Conservation (phyloP, 2,888 invertebrate species). For the Steinernema carpocapsae region DNA sequence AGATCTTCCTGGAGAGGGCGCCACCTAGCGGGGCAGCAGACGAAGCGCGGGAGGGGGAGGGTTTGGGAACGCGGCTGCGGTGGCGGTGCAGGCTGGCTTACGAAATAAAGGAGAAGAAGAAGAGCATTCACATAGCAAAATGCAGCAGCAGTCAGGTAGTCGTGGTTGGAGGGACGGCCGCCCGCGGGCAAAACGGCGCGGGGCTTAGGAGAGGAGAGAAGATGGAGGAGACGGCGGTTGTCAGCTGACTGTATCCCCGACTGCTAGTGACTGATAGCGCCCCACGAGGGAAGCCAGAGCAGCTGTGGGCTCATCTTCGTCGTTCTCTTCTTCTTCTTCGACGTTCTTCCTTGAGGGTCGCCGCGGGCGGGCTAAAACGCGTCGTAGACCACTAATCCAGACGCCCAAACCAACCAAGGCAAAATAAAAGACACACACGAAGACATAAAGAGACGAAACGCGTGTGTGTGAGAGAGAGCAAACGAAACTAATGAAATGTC, state of each 20-base stretch:
- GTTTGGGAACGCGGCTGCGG: background rate
- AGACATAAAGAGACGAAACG: background rate
- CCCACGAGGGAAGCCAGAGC: background rate
- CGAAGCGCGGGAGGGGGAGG: background rate
- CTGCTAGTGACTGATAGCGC: constrained; percentile 29
- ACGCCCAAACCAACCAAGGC: constrained; percentile 1
- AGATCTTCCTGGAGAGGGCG: too few relatives aligned
- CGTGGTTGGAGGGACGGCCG: background rate
- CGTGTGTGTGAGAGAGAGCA: too few relatives aligned
- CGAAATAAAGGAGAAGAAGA: background rate
- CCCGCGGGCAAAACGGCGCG: constrained; percentile 26
- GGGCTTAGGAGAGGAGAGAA: background rate
- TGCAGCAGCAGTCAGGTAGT: constrained; percentile 9
- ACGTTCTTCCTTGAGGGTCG: background rate
- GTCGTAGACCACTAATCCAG: background rate
- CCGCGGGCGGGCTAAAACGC: constrained; percentile 24
- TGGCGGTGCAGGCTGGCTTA: background rate
- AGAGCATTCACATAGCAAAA: constrained; percentile 25
- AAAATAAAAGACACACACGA: too few relatives aligned
- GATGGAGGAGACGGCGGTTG: background rate
- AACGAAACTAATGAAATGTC: constrained; percentile 24
- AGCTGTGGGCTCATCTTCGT: background rate
- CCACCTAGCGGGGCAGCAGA: too few relatives aligned
- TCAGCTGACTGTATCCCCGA: constrained; percentile 35
- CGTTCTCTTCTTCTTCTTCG: too few relatives aligned